These are phyloP conservation scores for Emydura subglobosa DNA, from an alignment of 2,113 vertebrate species.

Conservation along the genomic window DNA sequence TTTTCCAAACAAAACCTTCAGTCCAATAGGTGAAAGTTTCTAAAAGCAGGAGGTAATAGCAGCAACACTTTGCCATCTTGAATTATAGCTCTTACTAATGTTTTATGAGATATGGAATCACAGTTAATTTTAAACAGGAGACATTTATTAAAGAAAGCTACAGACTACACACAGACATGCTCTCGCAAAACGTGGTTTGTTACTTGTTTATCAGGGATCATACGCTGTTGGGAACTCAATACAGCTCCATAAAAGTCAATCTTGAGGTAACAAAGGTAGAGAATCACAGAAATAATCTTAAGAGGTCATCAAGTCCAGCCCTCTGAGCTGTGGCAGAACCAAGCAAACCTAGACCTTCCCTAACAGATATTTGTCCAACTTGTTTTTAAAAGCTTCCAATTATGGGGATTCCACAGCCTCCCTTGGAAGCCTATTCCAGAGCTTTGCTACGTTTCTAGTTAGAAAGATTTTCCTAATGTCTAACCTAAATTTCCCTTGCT, in stretches of 20 bases:
- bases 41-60: slow-evolving; percentile 47
- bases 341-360: neutral
- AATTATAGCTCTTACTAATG: slow-evolving; percentile 62
- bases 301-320: neutral
- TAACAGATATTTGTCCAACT: neutral
- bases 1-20: slow-evolving; percentile 37
- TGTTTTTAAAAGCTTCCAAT: neutral
- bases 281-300: neutral
- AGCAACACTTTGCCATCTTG: slow-evolving; percentile 39
- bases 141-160: slow-evolving; percentile 66
- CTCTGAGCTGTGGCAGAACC: neutral
- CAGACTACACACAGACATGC: slow-evolving; percentile 63
- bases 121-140: slow-evolving; percentile 66
- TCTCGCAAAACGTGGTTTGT: slow-evolving; percentile 61
- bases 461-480: neutral
- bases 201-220: slow-evolving; percentile 53
- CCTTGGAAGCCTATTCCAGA: neutral
- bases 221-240: slow-evolving; percentile 17
- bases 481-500: neutral
- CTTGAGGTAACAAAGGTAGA: slow-evolving; percentile 14
- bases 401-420: neutral
- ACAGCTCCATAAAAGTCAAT: slow-evolving; percentile 47
- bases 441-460: neutral
- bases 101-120: slow-evolving; percentile 72
- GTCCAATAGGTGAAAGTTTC: slow-evolving; percentile 35